phyloP scores from a whole-genome alignment of 92 coral and sea anemone species.

The Heliopora coerulea region DNA sequence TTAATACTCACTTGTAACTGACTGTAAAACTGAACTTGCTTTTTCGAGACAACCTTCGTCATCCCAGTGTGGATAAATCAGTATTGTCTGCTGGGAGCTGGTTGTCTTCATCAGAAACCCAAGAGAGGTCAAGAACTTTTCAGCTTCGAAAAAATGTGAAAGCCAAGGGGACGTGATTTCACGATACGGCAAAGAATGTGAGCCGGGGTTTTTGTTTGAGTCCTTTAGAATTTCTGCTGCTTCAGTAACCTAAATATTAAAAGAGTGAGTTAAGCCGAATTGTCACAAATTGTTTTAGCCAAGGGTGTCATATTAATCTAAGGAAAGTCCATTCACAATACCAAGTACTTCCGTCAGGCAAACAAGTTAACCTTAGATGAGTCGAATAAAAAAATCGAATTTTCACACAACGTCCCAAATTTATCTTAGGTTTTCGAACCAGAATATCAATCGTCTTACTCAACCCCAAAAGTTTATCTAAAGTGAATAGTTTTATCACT shows the following conservation, averaged over 20 bases:
- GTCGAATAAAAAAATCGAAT: no score
- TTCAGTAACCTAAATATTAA: constrained; percentile 7
- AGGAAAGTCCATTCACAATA: no score
- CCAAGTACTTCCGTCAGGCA: no score
- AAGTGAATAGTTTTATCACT: no score
- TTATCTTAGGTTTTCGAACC: no score
- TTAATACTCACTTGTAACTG: constrained; percentile 11
- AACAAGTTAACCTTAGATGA: no score
- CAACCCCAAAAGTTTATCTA: no score
- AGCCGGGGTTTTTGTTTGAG: neutral
- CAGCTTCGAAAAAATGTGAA: neutral
- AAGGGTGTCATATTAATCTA: no score
- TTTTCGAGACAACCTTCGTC: constrained; percentile 14
- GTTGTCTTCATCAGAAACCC: constrained; percentile 28
- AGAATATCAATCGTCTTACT: no score
- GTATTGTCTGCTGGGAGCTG: constrained; percentile 7
- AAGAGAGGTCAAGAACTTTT: constrained; percentile 14
- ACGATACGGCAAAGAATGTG: constrained; percentile 17
- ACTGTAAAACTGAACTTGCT: constrained; percentile 13
- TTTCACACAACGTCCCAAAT: no score
- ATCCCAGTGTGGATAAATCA: constrained; percentile 38
- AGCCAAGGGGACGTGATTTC: constrained; percentile 22
- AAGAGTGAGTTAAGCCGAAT: no score
- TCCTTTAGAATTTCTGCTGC: constrained; percentile 6
- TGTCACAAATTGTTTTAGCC: no score